Base-by-base conservation (phyloP, 2,888 invertebrate species). In the Athrips mouffetella region DNA sequence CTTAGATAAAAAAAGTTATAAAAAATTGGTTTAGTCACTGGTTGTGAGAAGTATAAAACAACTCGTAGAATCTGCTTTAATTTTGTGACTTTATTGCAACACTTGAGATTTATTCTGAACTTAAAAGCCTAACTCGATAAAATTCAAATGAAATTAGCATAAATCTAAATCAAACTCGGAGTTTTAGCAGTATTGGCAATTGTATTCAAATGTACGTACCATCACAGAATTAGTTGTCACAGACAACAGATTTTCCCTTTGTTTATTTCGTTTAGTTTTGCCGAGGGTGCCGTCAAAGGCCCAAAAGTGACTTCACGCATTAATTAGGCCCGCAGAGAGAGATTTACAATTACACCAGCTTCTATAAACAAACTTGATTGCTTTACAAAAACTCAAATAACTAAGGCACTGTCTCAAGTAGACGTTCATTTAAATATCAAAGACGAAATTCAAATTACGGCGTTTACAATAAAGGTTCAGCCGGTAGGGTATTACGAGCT, bases 321-420 rank as follows among this genome's bases (percentile, higher is more conserved):
- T 86, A 86, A 87, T 86, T 83, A 85, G 73, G 76, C 77, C 80
- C 82, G 74, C 86, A 82, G 74, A 82, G 75, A 77, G 78, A 79
- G 85, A 87, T 86, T 88, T 79, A 86, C 85, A 87, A 86, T 85
- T 84, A 87, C 85, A 86, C 75, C 67, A 73, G 66, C 73, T 78
- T 69, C 76, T 82, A 80, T 88, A 87, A 87, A 87, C 87, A 87
- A 87, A 85, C 84, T 87, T 84, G 87, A 88, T 87, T 86, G 86
- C 86, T 86, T 87, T 87, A 88, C 86, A 88, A 88, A 88, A 88
- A 87, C 84, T 86, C 85, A 80, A 87, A 86, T 88, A 87, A 85
- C 86, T 87, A 84, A 86, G 86, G 83, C 86, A 85, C 76, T 87
- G 88, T 88, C 87, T 87, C 85, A 87, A 88, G 87, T 85, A 82